Evolutionary conservation across 2,797 vertebrate species (phyloP).

Genomic region (Discoglossus pictus): DNA sequence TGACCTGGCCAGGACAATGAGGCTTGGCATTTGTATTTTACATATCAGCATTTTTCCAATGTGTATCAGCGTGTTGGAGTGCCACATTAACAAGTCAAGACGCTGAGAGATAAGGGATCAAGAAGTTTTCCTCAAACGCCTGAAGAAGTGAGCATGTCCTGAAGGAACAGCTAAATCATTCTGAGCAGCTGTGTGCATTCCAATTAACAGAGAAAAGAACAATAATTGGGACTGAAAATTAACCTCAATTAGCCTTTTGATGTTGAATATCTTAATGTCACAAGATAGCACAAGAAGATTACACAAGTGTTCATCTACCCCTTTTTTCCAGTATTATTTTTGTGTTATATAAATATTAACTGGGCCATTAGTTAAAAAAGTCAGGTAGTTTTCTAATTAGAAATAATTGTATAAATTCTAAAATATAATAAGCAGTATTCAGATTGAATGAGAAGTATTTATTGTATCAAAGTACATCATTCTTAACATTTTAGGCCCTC

Average conservation of each 20-base stretch:
- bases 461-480: conserved; percentile 97
- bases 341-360: conserved; percentile 81
- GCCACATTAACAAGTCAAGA: conserved; percentile 54
- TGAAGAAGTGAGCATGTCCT: conserved; percentile 52
- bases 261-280: conserved; percentile 63
- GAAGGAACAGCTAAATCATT: conserved; percentile 46
- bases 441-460: conserved; percentile 94
- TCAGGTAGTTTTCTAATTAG: conserved; percentile 78
- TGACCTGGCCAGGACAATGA: conserved; percentile 42
- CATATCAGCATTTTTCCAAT: conserved; percentile 44
- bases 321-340: conserved; percentile 85
- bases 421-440: conserved; percentile 80
- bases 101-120: conserved; percentile 51
- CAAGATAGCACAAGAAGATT: conserved; percentile 70
- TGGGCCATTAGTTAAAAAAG: conserved; percentile 71
- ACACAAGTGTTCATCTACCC: conserved; percentile 71
- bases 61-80: conserved; percentile 39
- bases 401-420: conserved; percentile 69
- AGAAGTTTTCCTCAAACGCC: conserved; percentile 47
- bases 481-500: conserved; percentile 89
- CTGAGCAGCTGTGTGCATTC: conserved; percentile 54
- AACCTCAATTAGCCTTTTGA: conserved; percentile 48
- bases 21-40: conserved; percentile 45
- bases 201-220: conserved; percentile 55
- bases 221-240: conserved; percentile 56